phyloP scores from a whole-genome alignment of 2,113 vertebrate species.

The Amia ocellicauda region DNA sequence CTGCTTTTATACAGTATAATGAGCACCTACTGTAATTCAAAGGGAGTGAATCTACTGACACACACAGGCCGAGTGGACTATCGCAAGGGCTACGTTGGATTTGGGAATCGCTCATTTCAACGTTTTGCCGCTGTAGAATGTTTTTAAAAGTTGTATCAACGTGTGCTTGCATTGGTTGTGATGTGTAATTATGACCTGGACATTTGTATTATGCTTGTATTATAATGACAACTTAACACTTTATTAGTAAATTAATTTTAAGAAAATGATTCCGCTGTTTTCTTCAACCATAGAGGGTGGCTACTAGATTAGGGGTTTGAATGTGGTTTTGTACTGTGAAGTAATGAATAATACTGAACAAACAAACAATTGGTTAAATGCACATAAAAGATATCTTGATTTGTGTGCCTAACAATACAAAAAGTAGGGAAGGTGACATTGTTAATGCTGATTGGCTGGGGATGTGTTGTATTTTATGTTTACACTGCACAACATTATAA shows the following conservation, averaged over 20 bases:
- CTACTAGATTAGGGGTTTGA: no score
- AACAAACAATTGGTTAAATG: no score
- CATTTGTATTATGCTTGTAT: constrained; percentile 11
- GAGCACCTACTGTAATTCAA: constrained; percentile 22
- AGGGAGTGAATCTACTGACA: constrained; percentile 13
- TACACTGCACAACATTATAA: no score
- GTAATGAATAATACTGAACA: no score
- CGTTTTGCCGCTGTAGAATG: neutral
- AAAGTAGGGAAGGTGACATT: no score
- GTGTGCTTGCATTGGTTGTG: constrained; percentile 8
- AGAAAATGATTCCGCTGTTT: neutral
- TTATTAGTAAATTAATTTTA: constrained; percentile 16
- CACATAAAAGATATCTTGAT: no score
- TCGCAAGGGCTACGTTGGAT: constrained; percentile 15
- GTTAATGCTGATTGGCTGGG: no score
- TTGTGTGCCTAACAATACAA: no score
- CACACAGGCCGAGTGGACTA: neutral
- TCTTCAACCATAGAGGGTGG: no score
- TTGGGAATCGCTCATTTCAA: constrained; percentile 6
- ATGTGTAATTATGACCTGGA: constrained; percentile 14
- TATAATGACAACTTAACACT: constrained; percentile 16
- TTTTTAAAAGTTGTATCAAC: neutral
- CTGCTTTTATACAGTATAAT: constrained; percentile 4
- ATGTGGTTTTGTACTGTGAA: no score
- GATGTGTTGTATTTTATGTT: no score